Conservation (phyloP, 2,113 vertebrate species). For the Kryptolebias marmoratus region DNA sequence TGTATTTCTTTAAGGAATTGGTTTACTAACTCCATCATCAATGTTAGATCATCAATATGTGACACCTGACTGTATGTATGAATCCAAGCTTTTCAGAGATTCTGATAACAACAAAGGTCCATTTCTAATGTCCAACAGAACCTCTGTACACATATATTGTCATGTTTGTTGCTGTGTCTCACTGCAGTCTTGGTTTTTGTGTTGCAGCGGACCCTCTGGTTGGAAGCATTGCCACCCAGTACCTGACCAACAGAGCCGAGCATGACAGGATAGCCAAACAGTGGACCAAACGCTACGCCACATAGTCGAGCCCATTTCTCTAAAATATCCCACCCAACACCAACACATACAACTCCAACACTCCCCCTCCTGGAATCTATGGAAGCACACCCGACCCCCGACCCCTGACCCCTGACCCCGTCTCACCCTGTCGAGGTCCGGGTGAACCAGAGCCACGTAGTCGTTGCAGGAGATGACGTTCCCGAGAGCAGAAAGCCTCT, state of each 20-base stretch:
- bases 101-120: too few relatives aligned
- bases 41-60: too few relatives aligned
- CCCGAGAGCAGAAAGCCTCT: conserved; percentile 92
- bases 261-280: conserved; percentile 86
- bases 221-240: conserved; percentile 84
- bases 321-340: conserved; percentile 24
- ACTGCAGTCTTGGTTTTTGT: neutral
- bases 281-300: conserved; percentile 86
- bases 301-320: conserved; percentile 62
- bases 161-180: neutral
- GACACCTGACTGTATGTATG: too few relatives aligned
- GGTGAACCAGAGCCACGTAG: conserved; percentile 96
- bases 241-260: conserved; percentile 83
- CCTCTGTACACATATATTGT: too few relatives aligned
- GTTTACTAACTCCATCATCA: too few relatives aligned
- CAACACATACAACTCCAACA: conserved; percentile 32
- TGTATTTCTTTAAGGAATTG: too few relatives aligned
- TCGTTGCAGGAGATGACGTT: conserved; percentile 96
- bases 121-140: too few relatives aligned
- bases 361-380: conserved; percentile 39
- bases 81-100: too few relatives aligned
- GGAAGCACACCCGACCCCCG: conserved; percentile 61
- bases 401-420: conserved; percentile 36
- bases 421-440: conserved; percentile 92
- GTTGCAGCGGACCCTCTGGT: conserved; percentile 82